Conservation (phyloP, 2,797 vertebrate species). For the Otolemur crassicaudatus region DNA sequence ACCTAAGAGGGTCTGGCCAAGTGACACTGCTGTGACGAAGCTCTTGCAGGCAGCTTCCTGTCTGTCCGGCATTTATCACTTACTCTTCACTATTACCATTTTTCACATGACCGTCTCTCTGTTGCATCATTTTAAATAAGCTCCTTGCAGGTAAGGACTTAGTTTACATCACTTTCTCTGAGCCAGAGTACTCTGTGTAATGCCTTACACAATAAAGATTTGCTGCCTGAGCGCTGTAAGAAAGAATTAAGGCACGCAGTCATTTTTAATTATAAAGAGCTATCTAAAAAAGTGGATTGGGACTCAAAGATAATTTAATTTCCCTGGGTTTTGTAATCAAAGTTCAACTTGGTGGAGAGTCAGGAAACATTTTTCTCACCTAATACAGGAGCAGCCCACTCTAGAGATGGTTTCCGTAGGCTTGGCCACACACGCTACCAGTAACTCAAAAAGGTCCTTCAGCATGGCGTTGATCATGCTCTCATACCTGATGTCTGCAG, state of each 20-base stretch:
- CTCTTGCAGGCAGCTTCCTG: not conserved
- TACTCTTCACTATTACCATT: not conserved
- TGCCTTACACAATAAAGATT: not conserved
- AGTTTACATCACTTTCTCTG: not conserved
- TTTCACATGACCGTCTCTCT: not conserved
- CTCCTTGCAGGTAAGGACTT: not conserved
- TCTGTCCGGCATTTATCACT: not conserved
- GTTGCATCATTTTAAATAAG: not conserved
- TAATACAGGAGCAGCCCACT: constrained; percentile 98
- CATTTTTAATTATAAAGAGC: not conserved
- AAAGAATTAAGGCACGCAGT: not conserved
- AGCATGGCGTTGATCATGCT: constrained; percentile 96
- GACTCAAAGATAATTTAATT: not conserved
- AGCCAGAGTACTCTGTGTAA: not conserved
- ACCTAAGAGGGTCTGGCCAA: not conserved
- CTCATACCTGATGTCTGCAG: constrained; percentile 95
- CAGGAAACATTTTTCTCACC: constrained; percentile 87
- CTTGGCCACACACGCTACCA: constrained; percentile 96
- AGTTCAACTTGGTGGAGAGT: not conserved
- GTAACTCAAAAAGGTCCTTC: constrained; percentile 96
- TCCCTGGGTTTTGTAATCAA: not conserved
- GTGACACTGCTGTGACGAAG: not conserved
- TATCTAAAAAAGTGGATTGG: not conserved
- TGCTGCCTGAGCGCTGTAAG: not conserved
- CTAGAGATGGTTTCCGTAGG: constrained; percentile 98